phyloP scores from a whole-genome alignment of 2,888 invertebrate genomes.

The Ennomos erosarius region DNA sequence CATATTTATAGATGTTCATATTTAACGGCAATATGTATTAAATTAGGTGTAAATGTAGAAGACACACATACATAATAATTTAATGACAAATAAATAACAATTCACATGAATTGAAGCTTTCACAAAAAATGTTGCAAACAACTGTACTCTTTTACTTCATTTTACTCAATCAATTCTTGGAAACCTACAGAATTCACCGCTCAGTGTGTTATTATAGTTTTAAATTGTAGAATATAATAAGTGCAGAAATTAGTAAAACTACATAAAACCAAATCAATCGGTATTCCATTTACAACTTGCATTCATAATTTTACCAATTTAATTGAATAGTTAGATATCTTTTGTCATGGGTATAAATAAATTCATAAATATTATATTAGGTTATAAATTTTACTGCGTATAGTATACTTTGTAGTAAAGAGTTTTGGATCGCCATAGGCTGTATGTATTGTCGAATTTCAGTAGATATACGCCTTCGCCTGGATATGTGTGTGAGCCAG shows the following conservation, averaged over 20 bases:
- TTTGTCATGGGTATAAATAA: constrained; percentile 56
- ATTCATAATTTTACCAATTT: constrained; percentile 8
- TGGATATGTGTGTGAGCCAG: constrained; percentile 98
- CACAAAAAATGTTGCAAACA: no score
- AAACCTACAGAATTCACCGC: no score
- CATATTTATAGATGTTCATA: constrained; percentile 4
- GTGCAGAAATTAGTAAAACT: no score
- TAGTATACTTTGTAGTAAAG: constrained; percentile 99
- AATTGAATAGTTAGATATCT: constrained; percentile 9
- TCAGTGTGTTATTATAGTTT: no score
- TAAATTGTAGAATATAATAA: no score
- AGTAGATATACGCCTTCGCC: constrained; percentile 98
- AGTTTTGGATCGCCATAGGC: constrained; percentile 99
- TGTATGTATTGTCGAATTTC: constrained; percentile 99
- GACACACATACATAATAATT: constrained; percentile 2
- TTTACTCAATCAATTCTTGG: no score
- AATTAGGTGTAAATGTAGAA: constrained; percentile 12
- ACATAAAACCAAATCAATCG: not conserved
- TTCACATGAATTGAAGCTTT: no score
- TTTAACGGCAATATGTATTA: constrained; percentile 2
- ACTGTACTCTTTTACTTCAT: no score
- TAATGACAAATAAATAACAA: no score
- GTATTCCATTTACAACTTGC: constrained; percentile 7
- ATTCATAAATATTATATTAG: constrained; percentile 26
- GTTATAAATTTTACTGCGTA: constrained; percentile 87